These are phyloP conservation scores for Theristicus caerulescens DNA, from an alignment of 2,113 vertebrate genomes.

Conservation along the genomic window DNA sequence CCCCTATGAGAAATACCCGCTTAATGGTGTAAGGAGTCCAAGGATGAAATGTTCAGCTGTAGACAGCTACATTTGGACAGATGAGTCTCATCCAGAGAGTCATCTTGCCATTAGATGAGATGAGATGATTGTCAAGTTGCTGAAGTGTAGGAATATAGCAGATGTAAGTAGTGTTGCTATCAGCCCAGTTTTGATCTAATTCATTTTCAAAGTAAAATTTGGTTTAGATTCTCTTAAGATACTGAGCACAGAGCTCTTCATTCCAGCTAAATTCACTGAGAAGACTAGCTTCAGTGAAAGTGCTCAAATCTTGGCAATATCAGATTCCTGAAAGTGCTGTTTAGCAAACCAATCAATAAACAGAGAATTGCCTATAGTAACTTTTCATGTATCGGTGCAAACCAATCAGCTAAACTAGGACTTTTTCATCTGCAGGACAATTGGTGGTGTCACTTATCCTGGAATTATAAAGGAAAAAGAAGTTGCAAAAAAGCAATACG, in stretches of 20 bases:
- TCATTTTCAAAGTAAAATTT: neutral
- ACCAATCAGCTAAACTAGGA: neutral
- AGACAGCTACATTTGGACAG: neutral
- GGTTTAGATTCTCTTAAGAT: neutral
- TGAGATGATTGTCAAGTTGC: neutral
- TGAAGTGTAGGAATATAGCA: neutral
- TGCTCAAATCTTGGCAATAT: neutral
- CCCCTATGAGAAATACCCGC: neutral
- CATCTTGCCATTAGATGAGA: neutral
- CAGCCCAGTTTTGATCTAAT: neutral
- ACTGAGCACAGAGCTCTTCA: neutral
- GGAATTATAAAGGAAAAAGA: conserved; percentile 90
- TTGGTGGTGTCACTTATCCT: conserved; percentile 83
- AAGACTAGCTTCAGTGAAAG: neutral
- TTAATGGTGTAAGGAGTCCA: neutral
- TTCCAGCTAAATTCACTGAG: neutral
- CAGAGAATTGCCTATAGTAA: neutral
- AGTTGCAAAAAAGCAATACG: conserved; percentile 86
- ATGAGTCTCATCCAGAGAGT: neutral
- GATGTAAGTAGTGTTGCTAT: neutral
- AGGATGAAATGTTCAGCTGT: neutral
- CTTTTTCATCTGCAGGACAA: conserved; percentile 74
- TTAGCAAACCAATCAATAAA: neutral
- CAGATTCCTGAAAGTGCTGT: neutral
- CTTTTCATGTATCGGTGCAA: neutral